A percentile compares a stretch with the other conserved stretches of the same genome.
Evolutionary conservation across 2,113 vertebrate genomes (phyloP).

Genomic region (Agelaius tricolor): DNA sequence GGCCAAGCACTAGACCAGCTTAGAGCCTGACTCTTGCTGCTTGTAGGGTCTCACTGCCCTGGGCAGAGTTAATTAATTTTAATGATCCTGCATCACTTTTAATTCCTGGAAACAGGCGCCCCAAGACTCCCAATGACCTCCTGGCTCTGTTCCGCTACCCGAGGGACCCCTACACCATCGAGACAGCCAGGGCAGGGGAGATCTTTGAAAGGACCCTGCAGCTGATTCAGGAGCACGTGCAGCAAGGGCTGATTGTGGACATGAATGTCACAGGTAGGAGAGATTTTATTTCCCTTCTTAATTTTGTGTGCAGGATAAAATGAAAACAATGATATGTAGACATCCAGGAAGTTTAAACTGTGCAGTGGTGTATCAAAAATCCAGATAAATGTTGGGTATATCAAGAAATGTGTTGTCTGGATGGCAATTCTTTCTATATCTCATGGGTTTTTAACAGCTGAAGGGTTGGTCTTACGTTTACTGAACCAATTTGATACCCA

Average conservation of each 20-base stretch:
- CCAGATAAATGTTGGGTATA: neutral
- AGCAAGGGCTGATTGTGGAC: constrained; percentile 70
- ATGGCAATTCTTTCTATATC: neutral
- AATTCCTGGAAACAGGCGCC: constrained; percentile 39
- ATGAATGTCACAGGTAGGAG: constrained; percentile 71
- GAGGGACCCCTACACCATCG: constrained; percentile 72
- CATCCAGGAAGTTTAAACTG: neutral
- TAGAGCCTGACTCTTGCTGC: neutral
- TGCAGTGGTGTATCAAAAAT: neutral
- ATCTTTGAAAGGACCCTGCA: constrained; percentile 76
- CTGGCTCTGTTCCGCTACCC: constrained; percentile 77
- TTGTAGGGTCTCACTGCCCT: neutral
- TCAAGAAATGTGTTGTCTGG: neutral
- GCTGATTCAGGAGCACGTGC: constrained; percentile 74
- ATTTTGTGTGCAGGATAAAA: fast-evolving
- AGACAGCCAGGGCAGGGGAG: constrained; percentile 74
- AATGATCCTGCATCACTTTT: neutral
- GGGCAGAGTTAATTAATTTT: neutral
- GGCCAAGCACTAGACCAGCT: neutral
- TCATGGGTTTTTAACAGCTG: neutral
- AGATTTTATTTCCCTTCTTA: neutral
- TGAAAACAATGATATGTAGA: neutral
- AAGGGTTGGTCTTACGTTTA: neutral
- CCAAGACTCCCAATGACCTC: constrained; percentile 74
- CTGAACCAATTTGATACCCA: fast-evolving